Conservation (phyloP, 2,888 invertebrate genomes). For the Masnerella sp. region DNA sequence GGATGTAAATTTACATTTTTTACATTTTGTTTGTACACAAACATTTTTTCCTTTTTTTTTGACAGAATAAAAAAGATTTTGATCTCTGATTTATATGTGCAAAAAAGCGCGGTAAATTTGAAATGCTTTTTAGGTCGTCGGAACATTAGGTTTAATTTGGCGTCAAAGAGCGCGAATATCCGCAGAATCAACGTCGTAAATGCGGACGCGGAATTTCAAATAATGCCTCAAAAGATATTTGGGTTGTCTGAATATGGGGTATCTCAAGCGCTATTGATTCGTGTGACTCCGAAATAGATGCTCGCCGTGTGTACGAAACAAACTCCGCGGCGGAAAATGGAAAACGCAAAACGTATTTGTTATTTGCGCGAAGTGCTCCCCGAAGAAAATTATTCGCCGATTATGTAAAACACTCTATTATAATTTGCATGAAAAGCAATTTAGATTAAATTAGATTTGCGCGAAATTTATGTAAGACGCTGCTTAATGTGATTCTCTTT, state of each 20-base stretch:
- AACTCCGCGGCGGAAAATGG: constrained; percentile 24
- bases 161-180: too few species aligned
- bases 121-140: too few species aligned
- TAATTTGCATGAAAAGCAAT: constrained; percentile 57
- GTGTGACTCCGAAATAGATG: constrained; percentile 39
- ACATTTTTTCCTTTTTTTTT: too few species aligned
- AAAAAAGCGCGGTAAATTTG: too few species aligned
- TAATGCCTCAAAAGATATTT: constrained; percentile 31
- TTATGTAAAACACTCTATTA: constrained; percentile 55
- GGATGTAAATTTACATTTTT: too few species aligned
- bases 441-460: constrained; percentile 56
- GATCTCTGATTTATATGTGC: too few species aligned
- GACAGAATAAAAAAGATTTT: too few species aligned
- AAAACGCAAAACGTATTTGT: constrained; percentile 43
- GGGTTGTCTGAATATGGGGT: constrained; percentile 33
- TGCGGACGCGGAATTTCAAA: constrained; percentile 3
- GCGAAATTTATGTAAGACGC: constrained; percentile 49
- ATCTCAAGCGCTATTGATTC: constrained; percentile 31
- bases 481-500: constrained; percentile 40
- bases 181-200: constrained; percentile 6
- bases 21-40: too few species aligned
- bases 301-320: constrained; percentile 23
- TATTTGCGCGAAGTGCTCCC: constrained; percentile 44
- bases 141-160: too few species aligned
- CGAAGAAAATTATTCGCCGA: constrained; percentile 45